Percentiles rank a stretch among this genome's conserved stretches.
Conservation (phyloP, 2,888 invertebrate genomes). For the Encarsia formosa region DNA sequence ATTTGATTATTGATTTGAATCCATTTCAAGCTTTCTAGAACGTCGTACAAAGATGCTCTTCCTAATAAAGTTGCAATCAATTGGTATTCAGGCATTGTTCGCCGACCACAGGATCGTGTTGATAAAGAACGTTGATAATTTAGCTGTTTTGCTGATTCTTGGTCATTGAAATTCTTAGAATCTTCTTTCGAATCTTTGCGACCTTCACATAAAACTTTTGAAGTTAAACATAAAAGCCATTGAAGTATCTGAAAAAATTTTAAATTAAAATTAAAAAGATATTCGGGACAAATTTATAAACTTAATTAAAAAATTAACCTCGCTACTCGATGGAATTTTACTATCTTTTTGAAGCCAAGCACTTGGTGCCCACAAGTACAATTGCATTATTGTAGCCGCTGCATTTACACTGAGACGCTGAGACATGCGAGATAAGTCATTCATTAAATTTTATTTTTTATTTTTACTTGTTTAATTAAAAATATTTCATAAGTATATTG, state of each 20-base stretch:
- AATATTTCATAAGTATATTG: too few relatives aligned
- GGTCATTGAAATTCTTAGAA: neutral
- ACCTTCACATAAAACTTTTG: constrained; percentile 69
- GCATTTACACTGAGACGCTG: constrained; percentile 62
- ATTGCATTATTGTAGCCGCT: constrained; percentile 72
- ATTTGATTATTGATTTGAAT: constrained; percentile 51
- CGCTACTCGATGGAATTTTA: constrained; percentile 60
- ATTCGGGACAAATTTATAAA: neutral
- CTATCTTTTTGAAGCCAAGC: constrained; percentile 58
- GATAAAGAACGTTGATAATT: constrained; percentile 34
- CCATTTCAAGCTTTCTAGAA: constrained; percentile 63
- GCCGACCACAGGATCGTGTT: constrained; percentile 52
- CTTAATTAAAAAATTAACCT: constrained; percentile 49
- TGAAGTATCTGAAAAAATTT: constrained; percentile 60
- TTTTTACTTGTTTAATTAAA: constrained; percentile 1
- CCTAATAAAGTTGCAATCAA: constrained; percentile 67
- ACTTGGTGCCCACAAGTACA: constrained; percentile 72
- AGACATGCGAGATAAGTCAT: too few relatives aligned
- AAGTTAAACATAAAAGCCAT: constrained; percentile 70
- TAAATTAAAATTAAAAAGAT: constrained; percentile 6
- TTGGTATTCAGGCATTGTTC: constrained; percentile 68
- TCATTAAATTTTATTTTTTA: too few relatives aligned
- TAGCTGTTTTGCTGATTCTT: constrained; percentile 11
- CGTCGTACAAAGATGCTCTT: constrained; percentile 59
- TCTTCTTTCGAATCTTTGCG: constrained; percentile 36